Evolutionary conservation across 2,888 invertebrate genomes (phyloP), one percentile per base, ranked within the genome.

Genomic region (Tiphia femorata): DNA sequence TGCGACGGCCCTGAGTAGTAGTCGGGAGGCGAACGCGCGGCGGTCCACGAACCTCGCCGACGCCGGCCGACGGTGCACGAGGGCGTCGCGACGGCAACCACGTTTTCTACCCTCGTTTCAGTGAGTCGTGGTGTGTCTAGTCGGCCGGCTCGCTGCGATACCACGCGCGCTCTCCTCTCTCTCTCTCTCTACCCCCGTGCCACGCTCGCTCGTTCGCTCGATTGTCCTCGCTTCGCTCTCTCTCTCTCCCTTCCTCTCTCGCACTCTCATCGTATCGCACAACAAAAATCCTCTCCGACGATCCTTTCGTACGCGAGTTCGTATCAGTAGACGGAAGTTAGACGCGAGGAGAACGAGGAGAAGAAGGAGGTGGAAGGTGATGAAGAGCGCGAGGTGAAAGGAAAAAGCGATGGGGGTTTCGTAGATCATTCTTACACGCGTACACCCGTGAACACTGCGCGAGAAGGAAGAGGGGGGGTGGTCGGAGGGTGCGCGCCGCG

Each of bases 91-190:
- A 59, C 37, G 58, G 67, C 59, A 51, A 73, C 74, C 64, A 64
- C 61, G 57, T 78, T 81, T n/a, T 82, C 60, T 51, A 63, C 66
- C 69, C 65, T 62, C 65, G 49, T 56, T 60, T 56, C 66, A 72
- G 72, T 70, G 58, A 54, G 62, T 72, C 70, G 72, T 72, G 72
- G 69, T 70, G 62, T 72, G 69, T 70, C 61, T 57, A 54, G 61
- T 69, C 67, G 72, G 64, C 53, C 60, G 70, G 70, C 49, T 47
- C 70, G 67, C 52, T n/a, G 49, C 52, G 54, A 27, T 58, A 51
- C 35, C 56, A 59, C 59, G 55, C 70, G 66, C 53, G 55, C 27
- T 58, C 35, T 53, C 44, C 42, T 44, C 30, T 55, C 55, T 49
- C 50, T 25, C 52, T 37, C 55, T 41, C 27, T 54, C 46, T 35